Evolutionary conservation across 1,140 invertebrate species (phyloP), one percentile per base, ranked within the genome.

Genomic region (Rhopalosiphum padi): DNA sequence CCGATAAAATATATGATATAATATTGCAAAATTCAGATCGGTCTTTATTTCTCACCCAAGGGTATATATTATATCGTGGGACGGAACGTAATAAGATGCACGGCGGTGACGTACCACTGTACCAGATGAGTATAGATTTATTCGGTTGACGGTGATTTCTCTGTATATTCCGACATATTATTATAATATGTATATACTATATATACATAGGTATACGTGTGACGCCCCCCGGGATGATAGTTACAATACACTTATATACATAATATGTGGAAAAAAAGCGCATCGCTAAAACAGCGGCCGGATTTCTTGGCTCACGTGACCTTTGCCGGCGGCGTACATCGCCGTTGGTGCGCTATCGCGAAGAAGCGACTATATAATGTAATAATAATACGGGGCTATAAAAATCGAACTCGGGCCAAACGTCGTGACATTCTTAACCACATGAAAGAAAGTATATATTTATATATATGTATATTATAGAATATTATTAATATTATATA

Each of bases 371-470:
- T 18, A 83, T 41, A 83, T 77, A 30, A 51, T 51, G 48, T 82
- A n/a, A 82, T 82, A 35, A 82, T 82, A 37, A 23, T 85, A 41
- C 37, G 37, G 37, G 21, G 82, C 82, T 85, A 85, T 37, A 85
- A 85, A 85, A 85, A 85, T 41, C 82, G 82, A 85, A 41, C 37
- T 85, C 35, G 37, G 82, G 82, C 82, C 82, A 85, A 85, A 85
- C 85, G 85, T 86, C 85, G 85, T 86, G 85, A 86, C 85, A 46
- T 86, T 86, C 85, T 86, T 46, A 46, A 46, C 85, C 85, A 43
- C 11, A 25, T 18, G 21, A 23, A 85, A 85, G 82, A 86, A 86
- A 86, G 85, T 85, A 85, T 85, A 77, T 37, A 83, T 83, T 37
- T 21, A 68, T 25, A 37, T n/a, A 41, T 43, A 43, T 41, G 41